Evolutionary conservation across 2,888 invertebrate genomes (phyloP), one percentile per base, ranked within the genome.

Genomic region (Branchipolynoe longqiensis): DNA sequence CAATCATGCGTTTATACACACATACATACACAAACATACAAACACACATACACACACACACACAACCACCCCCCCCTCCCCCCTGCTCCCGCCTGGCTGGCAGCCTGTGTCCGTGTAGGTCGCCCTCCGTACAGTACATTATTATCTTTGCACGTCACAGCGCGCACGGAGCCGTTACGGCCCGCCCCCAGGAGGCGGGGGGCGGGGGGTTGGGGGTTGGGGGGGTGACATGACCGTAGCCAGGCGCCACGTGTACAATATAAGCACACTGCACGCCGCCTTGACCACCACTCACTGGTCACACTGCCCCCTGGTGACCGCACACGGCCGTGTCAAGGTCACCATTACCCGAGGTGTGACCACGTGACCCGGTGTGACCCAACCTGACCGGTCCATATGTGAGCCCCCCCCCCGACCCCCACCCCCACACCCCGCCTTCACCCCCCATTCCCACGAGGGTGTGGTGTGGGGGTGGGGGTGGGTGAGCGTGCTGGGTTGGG

Each of bases 291-390:
- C 6, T 18, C 62, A 62, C 28, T 25, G 62, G 62, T 31, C 62
- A 62, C n/a, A n/a, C n/a, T n/a, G n/a, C n/a, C n/a, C n/a, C n/a
- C n/a, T n/a, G n/a, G n/a, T n/a, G n/a, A n/a, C n/a, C n/a, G n/a
- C n/a, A n/a, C 31, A 62, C 31, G 62, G 62, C 62, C 62, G 62
- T 62, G 25, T 31, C 62, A 62, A 31, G 62, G 12, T 62, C 28
- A 4, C 62, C 28, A 28, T 12, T 12, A 31, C 62, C 62, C 31
- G 62, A 62, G 62, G 62, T 62, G 62, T 62, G 62, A 62, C 62
- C 25, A 62, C 25, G 31, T 62, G 62, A 62, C 62, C 62, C 62
- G 31, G 6, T 62, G 28, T 62, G 62, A 62, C 62, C 62, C 62
- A 62, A 62, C 31, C 28, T 62, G 62, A 62, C 62, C 62, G 31